These are phyloP conservation scores for Rhineura floridana DNA, from an alignment of 2,113 vertebrate genomes.

Conservation along the genomic window DNA sequence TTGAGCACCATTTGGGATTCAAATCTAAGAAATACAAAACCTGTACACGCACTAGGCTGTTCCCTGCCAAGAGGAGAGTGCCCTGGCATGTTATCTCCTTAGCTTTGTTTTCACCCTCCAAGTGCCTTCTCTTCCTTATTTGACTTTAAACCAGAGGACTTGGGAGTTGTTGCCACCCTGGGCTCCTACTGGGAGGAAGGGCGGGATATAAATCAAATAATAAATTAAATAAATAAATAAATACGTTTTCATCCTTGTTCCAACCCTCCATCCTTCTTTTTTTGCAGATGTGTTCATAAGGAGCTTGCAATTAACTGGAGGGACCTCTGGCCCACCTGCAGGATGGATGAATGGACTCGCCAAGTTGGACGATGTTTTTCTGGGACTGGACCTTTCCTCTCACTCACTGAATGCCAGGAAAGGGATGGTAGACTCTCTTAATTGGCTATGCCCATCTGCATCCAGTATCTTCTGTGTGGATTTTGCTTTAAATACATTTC, in stretches of 20 bases:
- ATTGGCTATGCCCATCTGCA: neutral
- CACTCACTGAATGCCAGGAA: neutral
- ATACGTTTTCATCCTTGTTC: neutral
- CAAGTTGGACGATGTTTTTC: neutral
- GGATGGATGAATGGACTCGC: neutral
- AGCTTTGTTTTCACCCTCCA: neutral
- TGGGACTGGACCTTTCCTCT: neutral
- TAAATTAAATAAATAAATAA: too few species aligned
- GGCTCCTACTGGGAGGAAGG: too few species aligned
- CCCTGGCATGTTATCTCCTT: too few species aligned
- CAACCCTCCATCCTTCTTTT: neutral
- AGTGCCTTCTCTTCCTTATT: neutral
- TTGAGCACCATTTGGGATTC: neutral
- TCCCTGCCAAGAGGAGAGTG: too few species aligned
- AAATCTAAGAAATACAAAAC: neutral
- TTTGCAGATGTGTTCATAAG: neutral
- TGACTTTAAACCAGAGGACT: neutral
- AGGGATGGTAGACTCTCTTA: neutral
- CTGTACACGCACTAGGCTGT: neutral
- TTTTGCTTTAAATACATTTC: neutral
- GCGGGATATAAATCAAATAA: too few species aligned
- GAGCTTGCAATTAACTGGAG: neutral
- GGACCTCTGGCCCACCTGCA: neutral
- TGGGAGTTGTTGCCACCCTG: neutral
- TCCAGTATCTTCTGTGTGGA: neutral